Evolutionary conservation across 1,140 invertebrate species (phyloP).

Genomic region (Condylostylus longicornis): DNA sequence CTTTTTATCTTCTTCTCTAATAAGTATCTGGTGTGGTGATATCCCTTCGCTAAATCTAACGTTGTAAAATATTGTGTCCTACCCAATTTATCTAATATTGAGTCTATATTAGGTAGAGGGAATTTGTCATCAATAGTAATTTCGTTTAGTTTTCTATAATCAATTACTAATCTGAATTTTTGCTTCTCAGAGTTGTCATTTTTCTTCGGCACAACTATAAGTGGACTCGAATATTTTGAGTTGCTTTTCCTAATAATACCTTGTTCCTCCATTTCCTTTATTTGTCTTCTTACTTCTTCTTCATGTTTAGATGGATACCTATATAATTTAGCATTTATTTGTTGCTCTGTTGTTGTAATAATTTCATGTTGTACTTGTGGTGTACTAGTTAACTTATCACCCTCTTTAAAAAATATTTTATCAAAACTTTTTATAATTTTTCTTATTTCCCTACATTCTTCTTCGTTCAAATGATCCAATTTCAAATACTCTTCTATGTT

Average conservation of each 20-base stretch:
- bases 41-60: conserved; percentile 35
- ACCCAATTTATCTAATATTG: conserved; percentile 29
- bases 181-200: conserved; percentile 7
- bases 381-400: too few relatives aligned
- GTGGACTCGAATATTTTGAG: conserved; percentile 12
- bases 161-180: conserved; percentile 24
- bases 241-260: conserved; percentile 14
- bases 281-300: conserved; percentile 16
- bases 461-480: too few relatives aligned
- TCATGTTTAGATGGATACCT: conserved; percentile 21
- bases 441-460: too few relatives aligned
- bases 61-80: conserved; percentile 32
- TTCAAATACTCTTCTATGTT: too few relatives aligned
- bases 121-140: conserved; percentile 11
- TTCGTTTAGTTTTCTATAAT: conserved; percentile 24
- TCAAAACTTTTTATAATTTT: too few relatives aligned
- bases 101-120: conserved; percentile 12
- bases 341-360: too few relatives aligned
- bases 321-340: too few relatives aligned
- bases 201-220: conserved; percentile 20
- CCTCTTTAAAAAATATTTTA: too few relatives aligned
- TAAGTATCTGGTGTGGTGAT: conserved; percentile 35
- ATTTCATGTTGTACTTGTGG: too few relatives aligned
- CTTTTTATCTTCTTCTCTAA: conserved; percentile 21
- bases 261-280: conserved; percentile 18